phyloP scores from a whole-genome alignment of 2,888 invertebrate species.

The Cecidostiba fungosa region DNA sequence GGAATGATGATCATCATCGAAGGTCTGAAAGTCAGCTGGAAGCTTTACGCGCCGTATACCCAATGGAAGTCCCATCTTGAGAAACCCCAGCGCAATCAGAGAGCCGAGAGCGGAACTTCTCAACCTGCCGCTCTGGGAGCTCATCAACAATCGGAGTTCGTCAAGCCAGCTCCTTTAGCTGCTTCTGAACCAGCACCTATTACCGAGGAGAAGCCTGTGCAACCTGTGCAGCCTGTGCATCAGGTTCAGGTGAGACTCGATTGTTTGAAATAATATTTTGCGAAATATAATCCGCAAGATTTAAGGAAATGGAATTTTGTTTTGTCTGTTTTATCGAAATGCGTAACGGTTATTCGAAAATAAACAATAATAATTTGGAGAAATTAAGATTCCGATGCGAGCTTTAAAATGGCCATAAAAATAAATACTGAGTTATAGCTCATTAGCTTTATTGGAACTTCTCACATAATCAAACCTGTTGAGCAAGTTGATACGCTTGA shows the following conservation, averaged over 20 bases:
- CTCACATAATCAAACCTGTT: conserved; percentile 28
- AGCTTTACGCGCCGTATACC: conserved; percentile 69
- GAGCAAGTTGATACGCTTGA: background rate
- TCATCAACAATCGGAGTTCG: conserved; percentile 28
- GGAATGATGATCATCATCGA: background rate
- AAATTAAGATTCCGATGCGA: background rate
- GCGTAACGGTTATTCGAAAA: background rate
- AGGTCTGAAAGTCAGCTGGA: conserved; percentile 75
- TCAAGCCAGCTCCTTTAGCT: conserved; percentile 11
- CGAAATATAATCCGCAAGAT: background rate
- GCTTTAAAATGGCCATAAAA: background rate
- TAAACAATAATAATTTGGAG: background rate
- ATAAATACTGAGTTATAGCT: background rate
- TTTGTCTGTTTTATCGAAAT: background rate
- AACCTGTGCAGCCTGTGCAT: conserved; percentile 46
- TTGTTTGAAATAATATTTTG: background rate
- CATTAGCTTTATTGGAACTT: background rate
- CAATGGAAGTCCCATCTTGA: conserved; percentile 70
- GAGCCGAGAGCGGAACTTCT: conserved; percentile 58
- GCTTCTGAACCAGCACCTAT: background rate
- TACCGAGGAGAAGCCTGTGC: conserved; percentile 56
- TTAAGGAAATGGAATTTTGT: background rate
- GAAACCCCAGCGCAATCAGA: conserved; percentile 67
- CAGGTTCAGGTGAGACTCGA: conserved; percentile 50
- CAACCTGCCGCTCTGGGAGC: background rate